phyloP scores from a whole-genome alignment of 2,888 invertebrate genomes.

The Pandemis corylana region DNA sequence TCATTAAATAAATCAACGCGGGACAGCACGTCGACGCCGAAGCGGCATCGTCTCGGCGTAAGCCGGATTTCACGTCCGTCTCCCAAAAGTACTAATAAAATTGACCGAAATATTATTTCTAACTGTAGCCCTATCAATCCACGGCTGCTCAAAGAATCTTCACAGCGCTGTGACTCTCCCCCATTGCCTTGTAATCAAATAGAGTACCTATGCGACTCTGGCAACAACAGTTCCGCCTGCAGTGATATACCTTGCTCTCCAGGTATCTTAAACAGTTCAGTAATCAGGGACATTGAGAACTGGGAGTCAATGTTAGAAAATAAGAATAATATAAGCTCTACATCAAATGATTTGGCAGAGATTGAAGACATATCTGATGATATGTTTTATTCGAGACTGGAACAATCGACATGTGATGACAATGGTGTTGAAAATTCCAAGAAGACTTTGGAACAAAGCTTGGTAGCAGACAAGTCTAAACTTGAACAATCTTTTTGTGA shows the following conservation, averaged over 20 bases:
- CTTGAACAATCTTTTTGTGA: conserved; percentile 56
- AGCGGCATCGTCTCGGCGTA: conserved; percentile 68
- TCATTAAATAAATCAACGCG: conserved; percentile 44
- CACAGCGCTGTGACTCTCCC: conserved; percentile 67
- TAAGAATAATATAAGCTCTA: conserved; percentile 46
- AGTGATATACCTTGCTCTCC: conserved; percentile 65
- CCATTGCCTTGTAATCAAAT: conserved; percentile 77
- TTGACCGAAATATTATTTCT: conserved; percentile 42
- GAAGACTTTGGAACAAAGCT: conserved; percentile 71
- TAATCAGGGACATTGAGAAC: conserved; percentile 52
- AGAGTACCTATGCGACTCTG: conserved; percentile 70
- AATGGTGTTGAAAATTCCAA: conserved; percentile 52
- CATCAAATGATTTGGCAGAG: conserved; percentile 48
- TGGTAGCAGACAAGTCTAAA: conserved; percentile 63
- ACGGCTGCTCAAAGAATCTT: conserved; percentile 36
- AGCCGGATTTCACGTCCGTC: conserved; percentile 55
- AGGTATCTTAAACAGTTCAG: conserved; percentile 56
- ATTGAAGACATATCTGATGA: conserved; percentile 66
- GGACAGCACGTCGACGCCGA: conserved; percentile 68
- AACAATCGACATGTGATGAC: conserved; percentile 51
- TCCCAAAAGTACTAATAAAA: conserved; percentile 46
- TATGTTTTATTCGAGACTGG: conserved; percentile 68
- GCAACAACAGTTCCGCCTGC: conserved; percentile 55
- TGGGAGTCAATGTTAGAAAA: conserved; percentile 63
- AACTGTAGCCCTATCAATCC: conserved; percentile 56